These are phyloP conservation scores for Cercocebus atys DNA, from an alignment of 2,113 vertebrate species.

Conservation along the genomic window DNA sequence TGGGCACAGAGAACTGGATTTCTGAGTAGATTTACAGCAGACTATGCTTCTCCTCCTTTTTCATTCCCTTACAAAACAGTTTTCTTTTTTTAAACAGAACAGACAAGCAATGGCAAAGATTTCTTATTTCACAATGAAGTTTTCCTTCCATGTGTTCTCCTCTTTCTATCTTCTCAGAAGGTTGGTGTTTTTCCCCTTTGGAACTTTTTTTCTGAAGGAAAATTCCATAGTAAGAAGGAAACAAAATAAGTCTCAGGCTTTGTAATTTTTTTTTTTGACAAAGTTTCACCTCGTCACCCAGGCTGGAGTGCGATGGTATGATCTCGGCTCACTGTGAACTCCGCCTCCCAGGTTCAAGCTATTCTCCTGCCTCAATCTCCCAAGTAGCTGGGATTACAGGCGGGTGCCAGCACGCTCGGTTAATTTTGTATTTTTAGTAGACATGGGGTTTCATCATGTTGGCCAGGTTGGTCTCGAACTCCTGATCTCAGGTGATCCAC, in stretches of 20 bases:
- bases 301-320: no score
- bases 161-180: neutral
- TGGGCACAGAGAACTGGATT: neutral
- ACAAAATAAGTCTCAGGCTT: neutral
- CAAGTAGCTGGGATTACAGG: no score
- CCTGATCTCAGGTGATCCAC: no score
- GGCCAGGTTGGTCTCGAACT: no score
- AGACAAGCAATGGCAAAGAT: conserved; percentile 42
- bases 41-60: neutral
- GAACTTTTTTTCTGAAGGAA: conserved; percentile 18
- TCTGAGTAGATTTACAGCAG: neutral
- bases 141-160: neutral
- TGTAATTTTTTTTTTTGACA: neutral
- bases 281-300: no score
- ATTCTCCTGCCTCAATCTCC: no score
- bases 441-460: no score
- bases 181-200: neutral
- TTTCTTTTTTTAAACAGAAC: conserved; percentile 29
- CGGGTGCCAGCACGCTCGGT: no score
- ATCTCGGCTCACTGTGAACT: no score
- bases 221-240: neutral
- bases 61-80: conserved; percentile 32
- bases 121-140: neutral
- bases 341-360: no score
- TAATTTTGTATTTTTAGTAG: no score